Conservation (phyloP, 2,888 invertebrate genomes). For the Drosophila algonquin region DNA sequence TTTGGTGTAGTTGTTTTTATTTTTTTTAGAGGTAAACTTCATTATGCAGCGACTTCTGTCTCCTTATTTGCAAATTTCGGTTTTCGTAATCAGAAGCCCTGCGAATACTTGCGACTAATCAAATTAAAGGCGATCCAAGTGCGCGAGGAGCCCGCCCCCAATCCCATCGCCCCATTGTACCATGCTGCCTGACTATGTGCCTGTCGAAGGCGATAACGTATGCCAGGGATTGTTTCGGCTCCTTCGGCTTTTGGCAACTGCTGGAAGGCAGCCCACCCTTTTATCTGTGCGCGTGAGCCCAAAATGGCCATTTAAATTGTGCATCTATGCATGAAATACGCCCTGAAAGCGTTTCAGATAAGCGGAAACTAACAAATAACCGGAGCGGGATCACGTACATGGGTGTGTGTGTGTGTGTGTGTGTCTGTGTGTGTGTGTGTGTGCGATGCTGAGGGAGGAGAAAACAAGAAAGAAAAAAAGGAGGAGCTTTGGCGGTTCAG, state of each 20-base stretch:
- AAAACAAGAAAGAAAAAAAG: neutral
- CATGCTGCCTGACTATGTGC: neutral
- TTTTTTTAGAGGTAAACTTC: constrained; percentile 48
- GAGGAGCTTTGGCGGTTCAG: constrained; percentile 26
- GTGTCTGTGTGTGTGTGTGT: neutral
- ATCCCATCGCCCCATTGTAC: constrained; percentile 26
- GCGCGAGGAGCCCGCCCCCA: neutral
- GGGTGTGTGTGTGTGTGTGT: neutral
- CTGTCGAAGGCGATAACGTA: constrained; percentile 53
- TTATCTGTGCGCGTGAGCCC: constrained; percentile 52
- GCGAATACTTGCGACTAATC: constrained; percentile 46
- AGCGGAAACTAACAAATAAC: constrained; percentile 62
- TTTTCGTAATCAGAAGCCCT: constrained; percentile 49
- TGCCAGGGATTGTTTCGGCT: constrained; percentile 47
- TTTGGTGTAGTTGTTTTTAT: constrained; percentile 38
- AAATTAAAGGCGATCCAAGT: constrained; percentile 40
- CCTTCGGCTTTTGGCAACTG: constrained; percentile 28
- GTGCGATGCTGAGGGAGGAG: neutral
- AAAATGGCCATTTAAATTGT: constrained; percentile 68
- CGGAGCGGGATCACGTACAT: constrained; percentile 28
- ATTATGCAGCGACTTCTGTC: constrained; percentile 40
- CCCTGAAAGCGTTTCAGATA: constrained; percentile 69
- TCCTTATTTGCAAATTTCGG: constrained; percentile 15
- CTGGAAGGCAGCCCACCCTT: constrained; percentile 34
- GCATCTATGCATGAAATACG: constrained; percentile 74